Percentiles rank a stretch among this genome's conserved stretches.
These are phyloP conservation scores for Euclidia mi DNA, from an alignment of 2,888 invertebrate species.

Conservation along the genomic window DNA sequence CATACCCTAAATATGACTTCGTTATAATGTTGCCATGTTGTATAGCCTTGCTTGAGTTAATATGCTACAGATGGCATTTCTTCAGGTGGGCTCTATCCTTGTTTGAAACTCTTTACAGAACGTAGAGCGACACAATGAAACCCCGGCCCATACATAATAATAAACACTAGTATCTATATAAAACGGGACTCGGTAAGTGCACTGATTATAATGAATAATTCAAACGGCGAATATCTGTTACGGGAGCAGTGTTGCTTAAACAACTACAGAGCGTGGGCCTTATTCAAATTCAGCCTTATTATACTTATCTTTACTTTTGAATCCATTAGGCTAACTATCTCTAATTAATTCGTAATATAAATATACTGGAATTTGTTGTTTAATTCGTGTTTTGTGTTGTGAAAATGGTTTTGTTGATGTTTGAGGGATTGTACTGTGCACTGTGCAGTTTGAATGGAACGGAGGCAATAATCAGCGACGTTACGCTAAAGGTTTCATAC, in stretches of 20 bases:
- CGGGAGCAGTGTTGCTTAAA: conserved; percentile 46
- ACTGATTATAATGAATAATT: conserved; percentile 87
- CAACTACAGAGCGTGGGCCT: conserved; percentile 66
- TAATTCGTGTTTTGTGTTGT: conserved; percentile 9
- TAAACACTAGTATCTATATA: conserved; percentile 33
- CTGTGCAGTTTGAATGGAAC: too few species aligned
- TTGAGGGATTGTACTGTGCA: background rate
- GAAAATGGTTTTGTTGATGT: conserved; percentile 1
- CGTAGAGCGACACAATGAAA: too few species aligned
- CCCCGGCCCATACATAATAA: conserved; percentile 21
- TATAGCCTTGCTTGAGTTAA: too few species aligned
- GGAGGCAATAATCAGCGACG: too few species aligned
- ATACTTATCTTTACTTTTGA: conserved; percentile 75
- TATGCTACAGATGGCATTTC: too few species aligned
- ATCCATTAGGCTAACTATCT: conserved; percentile 74
- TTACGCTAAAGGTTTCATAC: too few species aligned
- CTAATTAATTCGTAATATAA: conserved; percentile 64
- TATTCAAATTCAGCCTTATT: conserved; percentile 76
- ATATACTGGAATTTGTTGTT: conserved; percentile 25
- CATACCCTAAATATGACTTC: too few species aligned
- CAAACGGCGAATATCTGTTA: conserved; percentile 71
- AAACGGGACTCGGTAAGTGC: conserved; percentile 74
- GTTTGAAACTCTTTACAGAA: too few species aligned
- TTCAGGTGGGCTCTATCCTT: too few species aligned
- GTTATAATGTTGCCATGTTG: too few species aligned